A percentile compares a stretch with the other conserved stretches of the same genome.
These are phyloP conservation scores for Doris montereyensis DNA, from an alignment of 2,888 invertebrate species.

Conservation along the genomic window DNA sequence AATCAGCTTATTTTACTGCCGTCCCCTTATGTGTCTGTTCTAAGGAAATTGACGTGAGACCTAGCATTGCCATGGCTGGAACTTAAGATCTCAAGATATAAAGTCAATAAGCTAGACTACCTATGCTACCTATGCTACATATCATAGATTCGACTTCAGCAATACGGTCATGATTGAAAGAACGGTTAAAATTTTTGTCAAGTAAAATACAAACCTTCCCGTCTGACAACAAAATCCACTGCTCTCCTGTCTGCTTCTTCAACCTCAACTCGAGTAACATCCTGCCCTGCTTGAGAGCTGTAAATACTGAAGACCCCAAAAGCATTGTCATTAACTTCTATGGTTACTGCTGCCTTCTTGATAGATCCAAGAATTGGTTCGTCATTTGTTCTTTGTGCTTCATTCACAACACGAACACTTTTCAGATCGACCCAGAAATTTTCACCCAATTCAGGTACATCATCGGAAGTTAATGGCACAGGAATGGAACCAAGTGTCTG, in stretches of 20 bases:
- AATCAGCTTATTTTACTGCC: too few relatives aligned
- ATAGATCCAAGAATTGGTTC: constrained; percentile 57
- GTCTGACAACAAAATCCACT: constrained; percentile 67
- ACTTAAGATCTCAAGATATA: too few relatives aligned
- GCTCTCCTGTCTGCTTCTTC: constrained; percentile 63
- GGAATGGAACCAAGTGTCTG: constrained; percentile 56
- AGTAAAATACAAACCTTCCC: constrained; percentile 69
- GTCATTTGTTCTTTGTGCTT: constrained; percentile 51
- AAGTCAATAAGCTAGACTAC: too few relatives aligned
- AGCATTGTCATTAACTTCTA: constrained; percentile 67
- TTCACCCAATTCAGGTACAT: constrained; percentile 67
- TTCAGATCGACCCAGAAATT: constrained; percentile 57
- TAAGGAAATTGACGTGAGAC: too few relatives aligned
- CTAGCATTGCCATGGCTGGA: too few relatives aligned
- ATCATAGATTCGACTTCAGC: too few relatives aligned
- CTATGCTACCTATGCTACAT: too few relatives aligned
- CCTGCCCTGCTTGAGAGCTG: constrained; percentile 44
- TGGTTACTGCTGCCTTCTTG: constrained; percentile 56
- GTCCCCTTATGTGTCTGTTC: too few relatives aligned
- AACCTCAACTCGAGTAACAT: constrained; percentile 51
- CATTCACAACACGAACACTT: constrained; percentile 56
- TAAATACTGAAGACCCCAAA: constrained; percentile 66
- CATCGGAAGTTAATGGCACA: constrained; percentile 61
- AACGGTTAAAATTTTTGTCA: not conserved
- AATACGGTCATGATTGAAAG: too few relatives aligned